Evolutionary conservation across 2,113 vertebrate genomes (phyloP), one percentile per base, ranked within the genome.

Genomic region (Lontra canadensis): DNA sequence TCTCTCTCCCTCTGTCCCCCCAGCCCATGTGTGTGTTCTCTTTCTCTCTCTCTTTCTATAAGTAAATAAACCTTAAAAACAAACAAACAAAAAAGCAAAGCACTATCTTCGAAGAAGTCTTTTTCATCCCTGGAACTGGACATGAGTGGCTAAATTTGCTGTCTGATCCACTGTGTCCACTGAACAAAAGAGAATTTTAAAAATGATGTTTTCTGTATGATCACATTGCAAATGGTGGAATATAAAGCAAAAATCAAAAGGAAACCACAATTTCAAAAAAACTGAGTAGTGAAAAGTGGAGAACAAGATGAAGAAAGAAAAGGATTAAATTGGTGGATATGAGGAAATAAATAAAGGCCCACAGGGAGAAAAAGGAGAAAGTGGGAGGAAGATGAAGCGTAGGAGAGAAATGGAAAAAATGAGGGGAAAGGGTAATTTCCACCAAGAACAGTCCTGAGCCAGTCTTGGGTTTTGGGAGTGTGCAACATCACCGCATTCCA

Each of bases 191-290:
- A 31, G 44, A 39, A 83, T 29, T 39, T 47, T 76, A n/a, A 31
- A 81, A 81, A 67, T 23, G 69, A 42, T 39, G 36, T 15, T 69
- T 63, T 34, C n/a, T 57, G 34, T 21, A 12, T 63, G 67, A 34
- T 86, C 52, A 11, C 49, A 44, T 6, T 52, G 88, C 36, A 76
- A 86, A 86, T 83, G 85, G 42, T 21, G 25, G 42, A 81, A 49
- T 65, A 31, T 23, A 87, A 31, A 18, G 36, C 36, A 92, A 57
- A 81, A 81, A 63, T 73, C 34, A 47, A 85, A 71, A 57, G 31
- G 12, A 97, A 85, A n/a, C 49, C 42, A 71, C 52, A 34, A 44
- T 76, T 67, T 74, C 47, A 95, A 85, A 91, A 88, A 52, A 52
- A 36, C 34, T 34, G 23, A 73, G 74, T 2, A 87, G 3, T n/a